These are phyloP conservation scores for Polyodon spathula DNA, from an alignment of 2,113 vertebrate genomes.

Conservation along the genomic window DNA sequence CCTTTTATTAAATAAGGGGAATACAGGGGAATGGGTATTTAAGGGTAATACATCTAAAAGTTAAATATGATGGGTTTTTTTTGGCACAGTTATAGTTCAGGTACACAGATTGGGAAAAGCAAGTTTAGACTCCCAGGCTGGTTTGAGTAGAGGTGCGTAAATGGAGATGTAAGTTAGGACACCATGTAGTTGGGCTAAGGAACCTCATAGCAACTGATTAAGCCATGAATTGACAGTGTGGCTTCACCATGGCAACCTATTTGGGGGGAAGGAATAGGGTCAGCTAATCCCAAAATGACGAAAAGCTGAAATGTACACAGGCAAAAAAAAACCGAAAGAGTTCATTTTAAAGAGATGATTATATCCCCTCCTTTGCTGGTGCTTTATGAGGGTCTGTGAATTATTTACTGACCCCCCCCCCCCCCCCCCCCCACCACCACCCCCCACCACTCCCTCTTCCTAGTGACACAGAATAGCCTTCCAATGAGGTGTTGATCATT, in stretches of 20 bases:
- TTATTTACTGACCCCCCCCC: constrained; percentile 29
- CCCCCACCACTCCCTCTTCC: constrained; percentile 29
- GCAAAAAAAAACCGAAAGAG: constrained; percentile 39
- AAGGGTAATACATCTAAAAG: too few species aligned
- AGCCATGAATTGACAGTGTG: constrained; percentile 25
- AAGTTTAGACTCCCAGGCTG: neutral
- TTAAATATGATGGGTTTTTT: too few species aligned
- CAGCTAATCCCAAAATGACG: constrained; percentile 50
- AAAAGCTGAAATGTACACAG: constrained; percentile 39
- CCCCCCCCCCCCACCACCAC: constrained; percentile 28
- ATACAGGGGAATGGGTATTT: too few species aligned
- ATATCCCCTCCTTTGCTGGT: constrained; percentile 27
- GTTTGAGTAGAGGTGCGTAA: too few species aligned
- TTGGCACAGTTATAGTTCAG: too few species aligned
- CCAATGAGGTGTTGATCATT: constrained; percentile 20
- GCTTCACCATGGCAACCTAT: constrained; percentile 29
- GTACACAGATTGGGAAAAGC: neutral
- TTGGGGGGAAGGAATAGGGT: constrained; percentile 17
- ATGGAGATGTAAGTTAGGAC: too few species aligned
- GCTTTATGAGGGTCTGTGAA: constrained; percentile 58
- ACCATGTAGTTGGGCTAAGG: too few species aligned
- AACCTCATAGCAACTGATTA: neutral
- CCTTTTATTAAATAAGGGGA: too few species aligned
- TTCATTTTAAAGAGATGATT: constrained; percentile 52
- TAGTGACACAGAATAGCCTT: constrained; percentile 30